These are phyloP conservation scores for Drosophila algonquin DNA, from an alignment of 2,888 invertebrate species.

Conservation along the genomic window DNA sequence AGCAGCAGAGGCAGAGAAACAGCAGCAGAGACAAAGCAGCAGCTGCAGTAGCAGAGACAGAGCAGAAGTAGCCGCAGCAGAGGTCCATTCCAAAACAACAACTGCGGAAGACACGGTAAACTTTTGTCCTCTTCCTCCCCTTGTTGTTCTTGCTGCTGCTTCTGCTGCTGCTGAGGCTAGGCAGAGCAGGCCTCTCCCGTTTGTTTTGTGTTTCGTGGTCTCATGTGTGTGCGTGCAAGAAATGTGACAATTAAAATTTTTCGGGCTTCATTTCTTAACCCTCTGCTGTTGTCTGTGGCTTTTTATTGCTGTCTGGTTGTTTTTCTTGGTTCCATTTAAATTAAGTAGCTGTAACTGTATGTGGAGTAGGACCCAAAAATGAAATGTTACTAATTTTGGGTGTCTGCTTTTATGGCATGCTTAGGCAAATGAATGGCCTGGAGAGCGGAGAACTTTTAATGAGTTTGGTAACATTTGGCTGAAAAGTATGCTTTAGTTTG, in stretches of 20 bases:
- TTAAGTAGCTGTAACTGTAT: constrained; percentile 11
- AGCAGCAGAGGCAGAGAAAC: no score
- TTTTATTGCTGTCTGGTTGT: constrained; percentile 10
- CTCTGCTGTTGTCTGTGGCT: constrained; percentile 5
- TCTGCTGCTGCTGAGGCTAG: not conserved
- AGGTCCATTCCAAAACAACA: not conserved
- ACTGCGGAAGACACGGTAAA: not conserved
- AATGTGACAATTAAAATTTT: constrained; percentile 71
- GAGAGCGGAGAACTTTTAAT: not conserved
- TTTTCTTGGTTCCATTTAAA: constrained; percentile 41
- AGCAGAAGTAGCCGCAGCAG: not conserved
- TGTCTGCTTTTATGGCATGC: not conserved
- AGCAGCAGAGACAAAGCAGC: no score
- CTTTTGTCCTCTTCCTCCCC: not conserved
- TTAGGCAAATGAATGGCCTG: not conserved
- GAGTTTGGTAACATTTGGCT: not conserved
- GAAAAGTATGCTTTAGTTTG: not conserved
- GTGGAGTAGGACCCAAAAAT: not conserved
- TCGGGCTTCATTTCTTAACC: constrained; percentile 29
- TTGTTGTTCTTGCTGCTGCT: not conserved
- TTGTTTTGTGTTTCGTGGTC: constrained; percentile 22
- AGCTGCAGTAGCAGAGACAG: not conserved
- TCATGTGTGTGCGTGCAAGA: constrained; percentile 56
- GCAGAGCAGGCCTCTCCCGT: not conserved
- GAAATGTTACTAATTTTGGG: not conserved